phyloP scores from a whole-genome alignment of 2,113 vertebrate genomes.

The Indicator maculatus region DNA sequence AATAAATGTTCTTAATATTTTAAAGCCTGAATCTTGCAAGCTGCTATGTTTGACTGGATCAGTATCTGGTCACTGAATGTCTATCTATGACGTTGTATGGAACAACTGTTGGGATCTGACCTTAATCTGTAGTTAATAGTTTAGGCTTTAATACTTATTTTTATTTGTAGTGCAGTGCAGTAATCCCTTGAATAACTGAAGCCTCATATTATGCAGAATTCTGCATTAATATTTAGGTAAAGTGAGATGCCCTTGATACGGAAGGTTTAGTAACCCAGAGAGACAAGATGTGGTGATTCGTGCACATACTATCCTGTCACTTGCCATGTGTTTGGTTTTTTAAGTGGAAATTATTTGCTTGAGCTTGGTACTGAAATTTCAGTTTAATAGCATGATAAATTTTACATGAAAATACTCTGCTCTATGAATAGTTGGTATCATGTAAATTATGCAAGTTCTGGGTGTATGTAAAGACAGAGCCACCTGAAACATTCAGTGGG shows the following conservation, averaged over 20 bases:
- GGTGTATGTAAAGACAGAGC: background rate
- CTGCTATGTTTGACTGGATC: constrained; percentile 1
- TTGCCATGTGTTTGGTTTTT: background rate
- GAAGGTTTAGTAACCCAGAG: background rate
- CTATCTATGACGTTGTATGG: background rate
- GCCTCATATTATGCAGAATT: background rate
- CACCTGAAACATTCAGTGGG: background rate
- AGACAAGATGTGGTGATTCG: background rate
- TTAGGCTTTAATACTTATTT: constrained; percentile 18
- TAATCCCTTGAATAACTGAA: background rate
- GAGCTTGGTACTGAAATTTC: background rate
- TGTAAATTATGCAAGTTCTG: background rate
- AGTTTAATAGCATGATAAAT: background rate
- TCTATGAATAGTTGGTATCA: background rate
- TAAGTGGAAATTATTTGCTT: background rate
- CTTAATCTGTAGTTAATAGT: constrained; percentile 43
- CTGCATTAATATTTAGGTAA: background rate
- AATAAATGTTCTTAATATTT: constrained; percentile 7
- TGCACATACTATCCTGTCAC: background rate
- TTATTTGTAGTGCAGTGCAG: constrained; percentile 5
- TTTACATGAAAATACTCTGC: background rate
- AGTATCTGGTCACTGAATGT: background rate
- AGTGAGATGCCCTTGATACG: background rate
- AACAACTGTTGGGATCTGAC: constrained; percentile 21
- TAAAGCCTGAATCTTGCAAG: constrained; percentile 8